These are phyloP conservation scores for Tetramorium bicarinatum DNA, from an alignment of 2,888 invertebrate genomes.

Conservation along the genomic window DNA sequence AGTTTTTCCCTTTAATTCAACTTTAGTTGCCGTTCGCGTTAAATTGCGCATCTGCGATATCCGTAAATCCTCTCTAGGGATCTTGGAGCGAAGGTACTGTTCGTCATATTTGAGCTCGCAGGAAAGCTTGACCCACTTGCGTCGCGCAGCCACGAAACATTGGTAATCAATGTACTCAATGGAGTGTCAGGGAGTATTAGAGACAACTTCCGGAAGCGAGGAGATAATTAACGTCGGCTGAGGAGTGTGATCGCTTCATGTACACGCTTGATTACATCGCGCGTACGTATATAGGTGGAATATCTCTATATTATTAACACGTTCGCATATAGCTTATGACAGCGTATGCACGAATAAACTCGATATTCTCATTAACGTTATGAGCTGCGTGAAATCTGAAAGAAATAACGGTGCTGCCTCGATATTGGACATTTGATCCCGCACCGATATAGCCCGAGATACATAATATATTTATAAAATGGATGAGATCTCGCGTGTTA, in stretches of 20 bases:
- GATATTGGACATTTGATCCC: not conserved
- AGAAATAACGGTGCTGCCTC: not conserved
- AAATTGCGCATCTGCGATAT: constrained; percentile 37
- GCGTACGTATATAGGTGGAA: not conserved
- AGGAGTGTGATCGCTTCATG: constrained; percentile 37
- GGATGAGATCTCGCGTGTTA: not conserved
- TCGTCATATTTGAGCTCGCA: constrained; percentile 53
- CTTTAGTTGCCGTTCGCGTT: constrained; percentile 13
- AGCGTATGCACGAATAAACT: constrained; percentile 10
- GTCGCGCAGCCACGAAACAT: constrained; percentile 51
- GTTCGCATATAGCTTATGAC: constrained; percentile 4
- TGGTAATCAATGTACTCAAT: constrained; percentile 59
- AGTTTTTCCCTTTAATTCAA: not conserved
- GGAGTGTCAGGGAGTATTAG: constrained; percentile 52
- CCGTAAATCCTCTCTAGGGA: constrained; percentile 12
- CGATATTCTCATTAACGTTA: constrained; percentile 4
- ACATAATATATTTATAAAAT: constrained; percentile 5
- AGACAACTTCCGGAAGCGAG: constrained; percentile 45
- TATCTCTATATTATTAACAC: constrained; percentile 25
- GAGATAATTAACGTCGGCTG: constrained; percentile 53
- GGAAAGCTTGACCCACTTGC: constrained; percentile 57
- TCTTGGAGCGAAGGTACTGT: constrained; percentile 39
- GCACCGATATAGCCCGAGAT: not conserved
- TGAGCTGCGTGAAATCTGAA: not conserved
- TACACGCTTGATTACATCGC: constrained; percentile 16